These are phyloP conservation scores for Dinothrombium tinctorium DNA, from an alignment of 1,140 invertebrate genomes.

Conservation along the genomic window DNA sequence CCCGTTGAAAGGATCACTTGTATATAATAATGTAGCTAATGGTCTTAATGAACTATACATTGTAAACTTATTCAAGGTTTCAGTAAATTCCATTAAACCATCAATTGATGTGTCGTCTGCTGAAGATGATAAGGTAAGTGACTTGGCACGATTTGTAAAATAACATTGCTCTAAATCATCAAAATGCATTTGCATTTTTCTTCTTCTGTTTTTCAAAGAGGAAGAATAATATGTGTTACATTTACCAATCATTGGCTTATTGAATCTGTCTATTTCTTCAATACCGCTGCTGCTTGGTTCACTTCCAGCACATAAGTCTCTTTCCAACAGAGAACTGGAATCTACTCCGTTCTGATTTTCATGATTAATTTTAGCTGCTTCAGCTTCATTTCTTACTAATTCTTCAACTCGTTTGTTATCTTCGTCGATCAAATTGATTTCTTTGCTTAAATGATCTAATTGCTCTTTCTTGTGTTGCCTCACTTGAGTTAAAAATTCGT, in stretches of 20 bases:
- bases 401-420: conserved; percentile 6
- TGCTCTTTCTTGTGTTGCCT: conserved; percentile 41
- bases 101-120: conserved; percentile 12
- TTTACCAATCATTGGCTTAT: not conserved
- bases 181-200: conserved; percentile 60
- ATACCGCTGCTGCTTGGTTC: not conserved
- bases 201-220: conserved; percentile 28
- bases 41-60: conserved; percentile 49
- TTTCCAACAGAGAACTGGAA: not conserved
- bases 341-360: not conserved
- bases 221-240: not conserved
- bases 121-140: conserved; percentile 24
- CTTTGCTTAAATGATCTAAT: conserved; percentile 15
- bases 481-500: conserved; percentile 60
- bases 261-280: not conserved
- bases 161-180: conserved; percentile 73
- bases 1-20: conserved; percentile 60
- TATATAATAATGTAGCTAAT: conserved; percentile 68
- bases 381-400: not conserved
- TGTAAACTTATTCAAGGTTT: conserved; percentile 69
- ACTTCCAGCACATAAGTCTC: not conserved
- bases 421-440: conserved; percentile 15
- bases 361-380: not conserved
- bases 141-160: conserved; percentile 46
- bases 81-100: conserved; percentile 52